Evolutionary conservation across 2,113 vertebrate genomes (phyloP).

Genomic region (human (Homo sapiens)): GRCh38 chr3:139598001-139598500

Average conservation of each 20-base stretch:
- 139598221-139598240: background rate
- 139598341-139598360: background rate
- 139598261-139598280: background rate
- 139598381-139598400: background rate
- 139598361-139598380: background rate
- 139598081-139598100: background rate
- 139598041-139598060: background rate
- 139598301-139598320: background rate
- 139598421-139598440: background rate
- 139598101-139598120: background rate
- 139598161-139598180: background rate
- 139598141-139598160: background rate
- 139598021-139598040: background rate
- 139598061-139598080: background rate
- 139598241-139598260: background rate
- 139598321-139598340: background rate
- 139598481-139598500: fast-evolving
- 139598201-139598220: too few relatives aligned
- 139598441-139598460: background rate
- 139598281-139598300: background rate
- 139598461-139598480: background rate
- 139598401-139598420: background rate
- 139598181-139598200: background rate
- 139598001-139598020: background rate
- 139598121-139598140: too few relatives aligned